Conservation (phyloP, 2,113 vertebrate genomes). For the Accipiter cooperii region DNA sequence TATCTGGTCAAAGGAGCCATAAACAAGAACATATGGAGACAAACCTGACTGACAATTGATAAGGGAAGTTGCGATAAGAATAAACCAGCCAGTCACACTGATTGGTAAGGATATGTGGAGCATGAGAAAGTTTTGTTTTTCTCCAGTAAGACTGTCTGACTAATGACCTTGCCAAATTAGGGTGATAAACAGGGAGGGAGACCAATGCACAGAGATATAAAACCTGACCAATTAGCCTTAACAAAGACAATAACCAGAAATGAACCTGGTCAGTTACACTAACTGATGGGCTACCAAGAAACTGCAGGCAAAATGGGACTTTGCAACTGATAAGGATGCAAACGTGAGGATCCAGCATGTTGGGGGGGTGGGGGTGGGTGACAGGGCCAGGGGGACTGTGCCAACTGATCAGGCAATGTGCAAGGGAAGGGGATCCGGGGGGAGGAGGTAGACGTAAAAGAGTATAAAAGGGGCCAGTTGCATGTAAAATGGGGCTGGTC, state of each 20-base stretch:
- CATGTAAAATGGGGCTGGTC: background rate
- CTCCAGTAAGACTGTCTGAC: background rate
- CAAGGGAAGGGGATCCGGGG: background rate
- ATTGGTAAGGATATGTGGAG: background rate
- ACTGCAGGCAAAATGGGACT: background rate
- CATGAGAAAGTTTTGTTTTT: background rate
- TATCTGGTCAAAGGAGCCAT: background rate
- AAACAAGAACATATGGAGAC: background rate
- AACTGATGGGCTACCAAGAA: background rate
- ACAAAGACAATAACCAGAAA: background rate
- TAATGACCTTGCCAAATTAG: background rate
- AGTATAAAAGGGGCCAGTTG: background rate
- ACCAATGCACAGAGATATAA: background rate
- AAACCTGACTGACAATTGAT: background rate
- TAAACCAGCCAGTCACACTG: background rate
- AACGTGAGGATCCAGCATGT: background rate
- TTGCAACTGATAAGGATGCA: background rate
- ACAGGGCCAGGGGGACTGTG: background rate
- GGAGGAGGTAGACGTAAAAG: fast-evolving
- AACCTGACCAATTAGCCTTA: background rate
- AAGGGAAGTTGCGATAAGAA: background rate
- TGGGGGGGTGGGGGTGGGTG: fast-evolving
- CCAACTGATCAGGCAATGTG: background rate
- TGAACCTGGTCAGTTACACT: background rate
- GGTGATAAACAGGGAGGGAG: background rate